These are phyloP conservation scores for Ligdia adustata DNA, from an alignment of 2,888 invertebrate genomes.

Conservation along the genomic window DNA sequence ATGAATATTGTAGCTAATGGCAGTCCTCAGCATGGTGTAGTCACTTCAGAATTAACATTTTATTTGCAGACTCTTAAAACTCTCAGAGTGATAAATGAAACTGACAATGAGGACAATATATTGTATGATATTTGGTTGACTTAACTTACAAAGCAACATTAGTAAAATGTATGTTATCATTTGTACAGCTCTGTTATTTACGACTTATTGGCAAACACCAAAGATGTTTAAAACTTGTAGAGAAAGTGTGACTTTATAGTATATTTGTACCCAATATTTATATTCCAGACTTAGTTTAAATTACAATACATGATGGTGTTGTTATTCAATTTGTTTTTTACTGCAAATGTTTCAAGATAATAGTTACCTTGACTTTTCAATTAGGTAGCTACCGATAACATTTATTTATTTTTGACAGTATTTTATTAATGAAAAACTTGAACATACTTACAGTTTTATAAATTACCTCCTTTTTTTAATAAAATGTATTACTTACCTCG, in stretches of 20 bases:
- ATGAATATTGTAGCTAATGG: slow-evolving; percentile 97
- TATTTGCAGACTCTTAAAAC: slow-evolving; percentile 94
- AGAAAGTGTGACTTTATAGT: neutral
- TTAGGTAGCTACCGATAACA: neutral
- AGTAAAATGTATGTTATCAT: slow-evolving; percentile 18
- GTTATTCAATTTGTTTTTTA: neutral
- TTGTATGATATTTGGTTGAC: slow-evolving; percentile 93
- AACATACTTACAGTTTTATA: too few species aligned
- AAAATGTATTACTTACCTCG: too few species aligned
- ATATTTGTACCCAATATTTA: neutral
- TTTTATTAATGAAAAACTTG: too few species aligned
- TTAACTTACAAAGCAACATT: slow-evolving; percentile 52
- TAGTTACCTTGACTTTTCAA: neutral
- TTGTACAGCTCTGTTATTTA: slow-evolving; percentile 19
- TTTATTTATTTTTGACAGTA: too few species aligned
- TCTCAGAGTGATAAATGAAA: slow-evolving; percentile 89
- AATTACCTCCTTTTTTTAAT: too few species aligned
- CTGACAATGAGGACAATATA: slow-evolving; percentile 89
- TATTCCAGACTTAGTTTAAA: neutral
- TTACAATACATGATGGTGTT: neutral
- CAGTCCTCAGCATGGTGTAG: slow-evolving; percentile 97
- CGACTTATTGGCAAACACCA: slow-evolving; percentile 16
- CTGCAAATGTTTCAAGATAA: neutral
- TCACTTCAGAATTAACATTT: slow-evolving; percentile 96
- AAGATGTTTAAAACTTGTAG: slow-evolving; percentile 12